phyloP scores from a whole-genome alignment of 2,113 vertebrate species.

The Tetrax tetrax region DNA sequence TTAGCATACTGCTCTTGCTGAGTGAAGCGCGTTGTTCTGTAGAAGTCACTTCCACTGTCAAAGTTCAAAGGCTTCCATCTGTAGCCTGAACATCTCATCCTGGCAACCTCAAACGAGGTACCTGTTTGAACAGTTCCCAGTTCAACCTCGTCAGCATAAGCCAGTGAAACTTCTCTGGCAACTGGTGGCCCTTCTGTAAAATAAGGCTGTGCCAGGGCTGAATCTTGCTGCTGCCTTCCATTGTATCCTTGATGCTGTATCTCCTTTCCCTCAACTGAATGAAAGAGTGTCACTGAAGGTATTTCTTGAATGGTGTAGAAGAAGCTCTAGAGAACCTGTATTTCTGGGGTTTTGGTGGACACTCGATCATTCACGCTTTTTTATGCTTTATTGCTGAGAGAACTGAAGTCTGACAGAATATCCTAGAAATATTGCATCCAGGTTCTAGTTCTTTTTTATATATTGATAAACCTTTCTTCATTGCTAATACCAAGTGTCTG shows the following conservation, averaged over 20 bases:
- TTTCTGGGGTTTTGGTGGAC: neutral
- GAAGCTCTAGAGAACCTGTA: neutral
- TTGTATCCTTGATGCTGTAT: neutral
- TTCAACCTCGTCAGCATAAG: neutral
- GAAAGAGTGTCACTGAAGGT: neutral
- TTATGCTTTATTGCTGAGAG: neutral
- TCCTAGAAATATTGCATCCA: neutral
- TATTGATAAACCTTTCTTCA: neutral
- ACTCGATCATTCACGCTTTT: neutral
- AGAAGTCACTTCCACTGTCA: neutral
- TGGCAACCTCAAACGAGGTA: neutral
- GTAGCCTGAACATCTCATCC: neutral
- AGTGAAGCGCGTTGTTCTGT: neutral
- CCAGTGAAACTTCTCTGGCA: neutral
- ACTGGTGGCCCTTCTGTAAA: neutral
- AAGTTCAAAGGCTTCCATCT: neutral
- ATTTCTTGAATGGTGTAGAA: neutral
- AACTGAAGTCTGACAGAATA: neutral
- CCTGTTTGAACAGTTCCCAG: neutral
- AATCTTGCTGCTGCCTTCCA: neutral
- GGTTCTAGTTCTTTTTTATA: neutral
- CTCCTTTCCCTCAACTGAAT: rapidly evolving
- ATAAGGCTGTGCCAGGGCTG: neutral
- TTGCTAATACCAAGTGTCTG: neutral
- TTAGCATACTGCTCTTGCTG: neutral